These are phyloP conservation scores for Ophion ventricosus DNA, from an alignment of 2,888 invertebrate species.

Conservation along the genomic window DNA sequence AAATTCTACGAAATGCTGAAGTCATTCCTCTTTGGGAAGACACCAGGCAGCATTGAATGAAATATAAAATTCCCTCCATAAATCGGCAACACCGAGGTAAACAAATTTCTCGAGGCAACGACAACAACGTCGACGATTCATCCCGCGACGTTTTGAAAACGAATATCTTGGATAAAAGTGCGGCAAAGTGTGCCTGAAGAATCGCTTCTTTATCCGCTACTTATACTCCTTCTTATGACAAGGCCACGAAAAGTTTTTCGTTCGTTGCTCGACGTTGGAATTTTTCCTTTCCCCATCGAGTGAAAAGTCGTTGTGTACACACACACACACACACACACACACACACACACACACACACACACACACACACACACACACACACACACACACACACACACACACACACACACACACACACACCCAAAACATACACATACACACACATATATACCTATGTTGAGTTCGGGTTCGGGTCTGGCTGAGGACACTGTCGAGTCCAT, in stretches of 20 bases:
- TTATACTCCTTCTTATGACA: not conserved
- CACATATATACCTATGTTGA: slow-evolving; percentile 88
- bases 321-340: not conserved
- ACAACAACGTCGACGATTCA: not conserved
- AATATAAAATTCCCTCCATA: too few species aligned
- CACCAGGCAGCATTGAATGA: too few species aligned
- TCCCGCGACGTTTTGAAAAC: not conserved
- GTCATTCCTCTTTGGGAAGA: too few species aligned
- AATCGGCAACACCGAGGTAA: not conserved
- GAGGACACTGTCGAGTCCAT: slow-evolving; percentile 82
- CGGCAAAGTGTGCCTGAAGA: not conserved
- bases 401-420: not conserved
- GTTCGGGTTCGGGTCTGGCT: slow-evolving; percentile 87
- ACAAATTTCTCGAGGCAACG: not conserved
- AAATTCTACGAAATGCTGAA: too few species aligned
- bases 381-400: slow-evolving; percentile 80
- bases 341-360: slow-evolving; percentile 82
- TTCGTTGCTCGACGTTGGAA: not conserved
- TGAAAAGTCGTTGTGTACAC: not conserved
- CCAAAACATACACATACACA: not conserved
- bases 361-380: slow-evolving; percentile 70
- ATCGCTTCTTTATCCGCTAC: not conserved
- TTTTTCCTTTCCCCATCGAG: not conserved
- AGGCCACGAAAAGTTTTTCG: not conserved
- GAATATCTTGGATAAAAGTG: not conserved